Evolutionary conservation across 1,140 invertebrate genomes (phyloP), one percentile per base, ranked within the genome.

Genomic region (Drosophila micromelanica): DNA sequence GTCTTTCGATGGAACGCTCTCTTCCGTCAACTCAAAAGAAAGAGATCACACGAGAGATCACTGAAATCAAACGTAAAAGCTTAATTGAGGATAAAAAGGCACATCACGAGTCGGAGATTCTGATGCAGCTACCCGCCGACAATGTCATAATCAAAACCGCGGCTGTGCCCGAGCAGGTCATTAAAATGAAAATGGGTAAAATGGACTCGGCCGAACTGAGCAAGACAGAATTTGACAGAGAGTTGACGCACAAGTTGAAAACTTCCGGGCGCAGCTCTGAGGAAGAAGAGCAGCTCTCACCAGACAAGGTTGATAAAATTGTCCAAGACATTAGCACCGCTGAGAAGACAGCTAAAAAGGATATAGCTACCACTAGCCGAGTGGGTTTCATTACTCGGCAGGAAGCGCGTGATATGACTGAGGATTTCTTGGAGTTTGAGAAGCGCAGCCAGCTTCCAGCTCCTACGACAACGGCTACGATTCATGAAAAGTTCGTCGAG

Each of bases 41-140:
- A 75, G 95, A 95, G 93, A 94, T 95, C 30, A 93, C 94, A 35
- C 94, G 95, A 84, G 94, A 95, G 91, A 95, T 95, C 45, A 95
- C 94, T 43, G 94, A 95, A 92, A 95, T 95, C 51, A 95, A 95
- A 87, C 93, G 94, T 60, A 95, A 95, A 92, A 95, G 93, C 69
- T 69, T 94, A 3, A 93, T 93, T 30, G 93, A 94, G 65, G 94
- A 94, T 61, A 94, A 94, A 77, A 92, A 93, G 40, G 93, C 93
- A 3, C 93, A 94, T 76, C 93, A 94, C 38, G 92, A 94, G 91
- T 93, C 93, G 73, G 94, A 92, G 90, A 93, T 86, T 51, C 90
- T 92, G 35, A 80, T 90, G 73, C 92, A 92, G 76, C 85, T 82
- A 73, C 93, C 76, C 73, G 86, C 91, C 42, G 91, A 92, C 52